Base-by-base conservation (phyloP, 1,140 invertebrate genomes). In the Bathynomus jamesi region DNA sequence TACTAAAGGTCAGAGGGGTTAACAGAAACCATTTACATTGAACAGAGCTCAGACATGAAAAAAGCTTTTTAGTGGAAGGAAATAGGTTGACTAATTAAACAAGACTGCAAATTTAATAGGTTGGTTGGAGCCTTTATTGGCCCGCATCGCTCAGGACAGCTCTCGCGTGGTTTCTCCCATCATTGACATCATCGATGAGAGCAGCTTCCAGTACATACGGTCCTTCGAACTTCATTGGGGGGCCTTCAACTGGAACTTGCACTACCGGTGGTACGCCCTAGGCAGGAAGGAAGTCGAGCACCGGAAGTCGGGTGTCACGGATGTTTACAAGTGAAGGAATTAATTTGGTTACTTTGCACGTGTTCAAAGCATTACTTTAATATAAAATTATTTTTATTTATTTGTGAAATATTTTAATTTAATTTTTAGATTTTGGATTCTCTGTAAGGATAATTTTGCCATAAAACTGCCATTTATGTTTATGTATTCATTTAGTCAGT, bases 161-260 rank as follows among this genome's bases (percentile, higher is more conserved):
- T 87, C 87, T 77, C 83, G 88, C 78, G 88, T 96, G 3, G 90
- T 95, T n/a, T 95, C 93, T 76, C 95, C 95, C 0, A 91, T 98
- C 0, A 98, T 98, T 67, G 95, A 98, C 81, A 94, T 97, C 24
- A 93, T 98, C 27, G 92, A 91, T 71, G 95, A 97, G 79, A 90
- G 95, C 77, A 94, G 92, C 3, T 93, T 98, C 78, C 91, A 92
- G 62, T 96, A 95, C 78, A 88, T 92, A 0, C 89, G 90, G 78
- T 91, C 89, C 75, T 95, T 96, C 77, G 93, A 95, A 79, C 84
- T 95, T 0, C 93, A 96, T 80, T 98, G 94, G 93, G 96, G 96
- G 8, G 96, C 93, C 0, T 96, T 99, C 80, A 98, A 97, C 81
- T 98, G 96, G 95, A 91, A 94, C 72, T 83, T 98, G 0, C 95